These are phyloP conservation scores for Eulacestoma nigropectus DNA, from an alignment of 2,113 vertebrate genomes.

Conservation along the genomic window DNA sequence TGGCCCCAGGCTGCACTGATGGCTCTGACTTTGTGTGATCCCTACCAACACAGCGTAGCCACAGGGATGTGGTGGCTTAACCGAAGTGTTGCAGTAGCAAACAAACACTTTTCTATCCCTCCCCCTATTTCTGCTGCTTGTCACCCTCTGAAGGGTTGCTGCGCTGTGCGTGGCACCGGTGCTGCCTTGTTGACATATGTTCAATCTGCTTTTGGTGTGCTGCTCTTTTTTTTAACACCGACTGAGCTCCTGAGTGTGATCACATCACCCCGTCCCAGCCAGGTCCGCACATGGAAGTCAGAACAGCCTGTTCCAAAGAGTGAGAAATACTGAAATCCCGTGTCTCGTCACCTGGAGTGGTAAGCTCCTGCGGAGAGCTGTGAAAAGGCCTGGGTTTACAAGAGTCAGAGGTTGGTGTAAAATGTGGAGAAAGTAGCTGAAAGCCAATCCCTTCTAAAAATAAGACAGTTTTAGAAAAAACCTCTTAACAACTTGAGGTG, in stretches of 20 bases:
- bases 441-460: neutral
- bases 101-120: neutral
- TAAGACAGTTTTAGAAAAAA: neutral
- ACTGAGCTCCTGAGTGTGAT: fast-evolving
- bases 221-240: neutral
- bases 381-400: neutral
- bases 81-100: neutral
- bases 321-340: neutral
- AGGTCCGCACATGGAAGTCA: neutral
- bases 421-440: neutral
- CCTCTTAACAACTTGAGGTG: neutral
- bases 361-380: neutral
- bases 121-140: neutral
- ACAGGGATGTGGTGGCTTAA: too few species aligned
- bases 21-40: neutral
- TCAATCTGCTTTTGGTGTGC: neutral
- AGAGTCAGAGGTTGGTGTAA: neutral
- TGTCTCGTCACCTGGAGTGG: fast-evolving
- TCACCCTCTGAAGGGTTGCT: neutral
- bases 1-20: fast-evolving
- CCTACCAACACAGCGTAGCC: fast-evolving
- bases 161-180: fast-evolving
- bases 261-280: neutral
- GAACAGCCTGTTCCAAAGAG: neutral
- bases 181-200: neutral